Evolutionary conservation across 2,888 invertebrate genomes (phyloP), one percentile per base, ranked within the genome.

Genomic region (Pomacea canaliculata): DNA sequence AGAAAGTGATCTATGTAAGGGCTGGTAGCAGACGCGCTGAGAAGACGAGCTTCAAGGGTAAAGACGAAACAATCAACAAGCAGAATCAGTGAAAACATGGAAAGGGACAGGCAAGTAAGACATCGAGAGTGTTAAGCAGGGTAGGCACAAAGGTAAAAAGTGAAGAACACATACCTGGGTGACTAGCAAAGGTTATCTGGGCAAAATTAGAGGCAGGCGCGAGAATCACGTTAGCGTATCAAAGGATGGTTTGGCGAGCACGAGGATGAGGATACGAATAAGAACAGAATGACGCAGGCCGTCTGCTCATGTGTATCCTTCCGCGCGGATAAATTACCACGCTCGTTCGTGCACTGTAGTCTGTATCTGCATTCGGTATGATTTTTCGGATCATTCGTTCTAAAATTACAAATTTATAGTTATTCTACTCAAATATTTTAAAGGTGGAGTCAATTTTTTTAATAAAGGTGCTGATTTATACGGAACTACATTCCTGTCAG

Each of bases 101-200:
- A 23, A 37, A 46, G 19, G 19, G 27, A 27, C 4, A 16, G 23
- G 27, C 18, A 27, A 68, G 19, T 12, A 68, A 46, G n/a, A 68
- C 68, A 68, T 12, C n/a, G 48, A 68, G 16, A 74, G 2, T 19
- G 74, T 74, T 74, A 73, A 72, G 76, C 70, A 27, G 63, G 70
- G 59, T 37, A 70, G 65, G 63, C 63, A 70, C 49, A 71, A 63
- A 63, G 83, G 81, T 79, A 82, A 83, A 83, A 72, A 76, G 84
- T 85, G 83, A 83, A 83, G 80, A 80, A 79, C 83, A 85, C 85
- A 84, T 85, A 85, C 85, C 85, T 84, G 83, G 84, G 85, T 80
- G 76, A 80, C 84, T 85, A 85, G 85, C 83, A 84, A 82, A 82
- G 85, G 83, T 67, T 76, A 81, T 81, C 84, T 84, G 84, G 83